Evolutionary conservation across 2,888 invertebrate genomes (phyloP), one percentile per base, ranked within the genome.

Genomic region (Nomada lathburiana): DNA sequence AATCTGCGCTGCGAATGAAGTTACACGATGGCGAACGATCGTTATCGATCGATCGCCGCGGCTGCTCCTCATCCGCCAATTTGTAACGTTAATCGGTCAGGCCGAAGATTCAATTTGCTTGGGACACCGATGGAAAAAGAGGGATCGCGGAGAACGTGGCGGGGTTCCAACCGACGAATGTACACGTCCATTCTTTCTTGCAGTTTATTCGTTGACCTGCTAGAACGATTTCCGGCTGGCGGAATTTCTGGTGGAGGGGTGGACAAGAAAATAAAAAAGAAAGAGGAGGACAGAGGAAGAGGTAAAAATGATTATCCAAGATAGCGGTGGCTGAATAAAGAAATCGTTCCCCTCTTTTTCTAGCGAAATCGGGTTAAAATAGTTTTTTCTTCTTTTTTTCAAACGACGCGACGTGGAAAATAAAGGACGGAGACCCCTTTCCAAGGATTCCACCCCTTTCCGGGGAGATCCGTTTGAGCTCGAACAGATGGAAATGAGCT

Each of bases 401-500:
- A 11, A 10, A 47, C 70, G 18, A 59, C 2, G 63, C 44, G 42
- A 20, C 20, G 10, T 0, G 63, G 2, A 36, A 52, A 44, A 55
- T 16, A 59, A 52, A 53, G 20, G 23, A 16, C 11, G 13, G 36
- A 18, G 23, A 44, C 60, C 36, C 36, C n/a, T 13, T 18, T 63
- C 7, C 47, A 47, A 26, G 10, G 36, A 55, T 57, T 55, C 44
- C 52, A 10, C 36, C 2, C 57, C 26, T 5, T n/a, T 23, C 13
- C 10, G 5, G 18, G 11, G 26, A 16, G 75, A 75, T 68, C 78
- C 62, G 18, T 62, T 75, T 26, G 29, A 26, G 26, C 26, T 18
- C 20, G 63, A 63, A 75, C 78, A 69, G 75, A 78, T 70, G 77
- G 77, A 65, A 71, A 80, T 55, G 70, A 71, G 77, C 52, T 65